These are phyloP conservation scores for Onychostoma macrolepis DNA, from an alignment of 2,113 vertebrate genomes.

Conservation along the genomic window DNA sequence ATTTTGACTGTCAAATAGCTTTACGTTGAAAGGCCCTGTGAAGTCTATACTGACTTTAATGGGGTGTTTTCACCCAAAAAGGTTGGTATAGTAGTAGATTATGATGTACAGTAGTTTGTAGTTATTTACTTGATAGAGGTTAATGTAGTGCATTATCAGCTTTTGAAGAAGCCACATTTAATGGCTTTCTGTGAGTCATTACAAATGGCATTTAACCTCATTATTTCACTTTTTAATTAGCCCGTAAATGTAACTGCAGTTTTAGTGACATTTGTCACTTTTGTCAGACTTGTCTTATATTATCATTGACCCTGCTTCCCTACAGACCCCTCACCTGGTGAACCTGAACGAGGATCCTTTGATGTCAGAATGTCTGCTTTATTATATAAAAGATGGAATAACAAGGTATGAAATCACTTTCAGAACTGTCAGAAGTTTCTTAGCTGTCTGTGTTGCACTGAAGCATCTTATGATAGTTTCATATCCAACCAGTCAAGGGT, in stretches of 20 bases:
- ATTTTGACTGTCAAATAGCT: slow-evolving; percentile 76
- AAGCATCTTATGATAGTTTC: not conserved
- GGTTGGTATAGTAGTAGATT: slow-evolving; percentile 72
- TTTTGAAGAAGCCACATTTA: not conserved
- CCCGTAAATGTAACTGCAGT: not conserved
- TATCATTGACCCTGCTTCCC: slow-evolving; percentile 14
- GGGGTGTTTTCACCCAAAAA: slow-evolving; percentile 93
- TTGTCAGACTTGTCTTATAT: not conserved
- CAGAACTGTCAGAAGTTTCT: not conserved
- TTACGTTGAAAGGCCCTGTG: slow-evolving; percentile 86
- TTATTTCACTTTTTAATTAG: slow-evolving; percentile 2
- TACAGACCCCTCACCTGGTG: slow-evolving; percentile 95
- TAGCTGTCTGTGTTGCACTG: not conserved
- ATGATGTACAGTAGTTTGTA: slow-evolving; percentile 16
- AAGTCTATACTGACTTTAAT: slow-evolving; percentile 91
- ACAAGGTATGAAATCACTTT: slow-evolving; percentile 83
- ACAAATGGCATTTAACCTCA: not conserved
- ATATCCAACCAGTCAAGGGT: not conserved
- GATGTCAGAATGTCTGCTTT: slow-evolving; percentile 98
- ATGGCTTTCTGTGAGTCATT: not conserved
- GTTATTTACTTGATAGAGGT: slow-evolving; percentile 7
- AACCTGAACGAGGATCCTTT: slow-evolving; percentile 98
- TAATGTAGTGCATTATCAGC: not conserved
- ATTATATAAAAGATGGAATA: slow-evolving; percentile 99
- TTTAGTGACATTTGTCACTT: slow-evolving; percentile 1